phyloP scores from a whole-genome alignment of 2,113 vertebrate species.

The Pseudolaguvia tuberculata region DNA sequence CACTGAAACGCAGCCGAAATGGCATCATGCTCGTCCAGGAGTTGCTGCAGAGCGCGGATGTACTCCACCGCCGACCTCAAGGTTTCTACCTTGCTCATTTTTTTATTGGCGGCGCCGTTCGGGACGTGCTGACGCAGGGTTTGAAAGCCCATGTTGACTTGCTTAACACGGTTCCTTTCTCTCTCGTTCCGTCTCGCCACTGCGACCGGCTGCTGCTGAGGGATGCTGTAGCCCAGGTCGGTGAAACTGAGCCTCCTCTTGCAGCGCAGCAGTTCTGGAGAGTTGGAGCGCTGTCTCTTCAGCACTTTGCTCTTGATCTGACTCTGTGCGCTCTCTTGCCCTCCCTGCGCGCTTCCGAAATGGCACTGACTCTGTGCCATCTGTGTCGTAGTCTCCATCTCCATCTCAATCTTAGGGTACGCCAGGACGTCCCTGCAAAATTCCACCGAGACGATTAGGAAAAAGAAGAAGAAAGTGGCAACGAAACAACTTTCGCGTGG shows the following conservation, averaged over 20 bases:
- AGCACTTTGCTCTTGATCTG: slow-evolving; percentile 66
- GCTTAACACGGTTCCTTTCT: slow-evolving; percentile 90
- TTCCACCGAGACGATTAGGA: background rate
- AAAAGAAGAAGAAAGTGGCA: slow-evolving; percentile 48
- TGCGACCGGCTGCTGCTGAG: slow-evolving; percentile 74
- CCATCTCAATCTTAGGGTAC: slow-evolving; percentile 58
- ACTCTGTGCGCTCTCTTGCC: slow-evolving; percentile 54
- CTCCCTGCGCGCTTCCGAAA: slow-evolving; percentile 63
- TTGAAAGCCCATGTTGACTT: slow-evolving; percentile 96
- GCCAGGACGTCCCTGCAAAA: slow-evolving; percentile 22
- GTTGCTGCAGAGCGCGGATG: slow-evolving; percentile 87
- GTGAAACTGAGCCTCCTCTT: slow-evolving; percentile 80
- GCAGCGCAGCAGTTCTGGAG: slow-evolving; percentile 85
- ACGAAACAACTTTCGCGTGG: slow-evolving; percentile 67
- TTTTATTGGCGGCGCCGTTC: slow-evolving; percentile 88
- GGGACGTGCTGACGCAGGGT: slow-evolving; percentile 92
- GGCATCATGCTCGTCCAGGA: slow-evolving; percentile 85
- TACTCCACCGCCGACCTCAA: slow-evolving; percentile 92
- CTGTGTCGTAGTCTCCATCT: slow-evolving; percentile 63
- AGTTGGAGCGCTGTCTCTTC: slow-evolving; percentile 77
- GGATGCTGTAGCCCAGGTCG: slow-evolving; percentile 71
- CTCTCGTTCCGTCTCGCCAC: slow-evolving; percentile 90
- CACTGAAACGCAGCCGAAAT: slow-evolving; percentile 77
- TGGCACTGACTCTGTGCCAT: slow-evolving; percentile 60
- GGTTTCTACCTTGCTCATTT: slow-evolving; percentile 97